Percentiles rank a stretch among this genome's conserved stretches.
These are phyloP conservation scores for Mya arenaria DNA, from an alignment of 1,140 invertebrate genomes.

Conservation along the genomic window DNA sequence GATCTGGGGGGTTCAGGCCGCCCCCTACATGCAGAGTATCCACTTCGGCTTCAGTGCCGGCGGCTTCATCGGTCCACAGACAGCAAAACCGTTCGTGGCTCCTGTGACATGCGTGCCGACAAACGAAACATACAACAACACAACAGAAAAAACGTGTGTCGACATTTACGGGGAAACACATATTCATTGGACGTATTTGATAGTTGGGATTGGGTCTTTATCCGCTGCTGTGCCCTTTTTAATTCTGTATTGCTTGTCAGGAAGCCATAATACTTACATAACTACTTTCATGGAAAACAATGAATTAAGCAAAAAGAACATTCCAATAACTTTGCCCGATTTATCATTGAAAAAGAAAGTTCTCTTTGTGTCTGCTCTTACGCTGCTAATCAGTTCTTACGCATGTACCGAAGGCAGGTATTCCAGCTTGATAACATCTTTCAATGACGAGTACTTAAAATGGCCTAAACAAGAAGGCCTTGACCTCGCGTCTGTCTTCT, in stretches of 20 bases:
- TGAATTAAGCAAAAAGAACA: not conserved
- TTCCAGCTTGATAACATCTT: conserved; percentile 58
- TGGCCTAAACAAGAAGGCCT: conserved; percentile 57
- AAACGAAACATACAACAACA: not conserved
- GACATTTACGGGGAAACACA: conserved; percentile 38
- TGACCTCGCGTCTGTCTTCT: conserved; percentile 59
- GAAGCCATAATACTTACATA: conserved; percentile 16
- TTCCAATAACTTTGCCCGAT: not conserved
- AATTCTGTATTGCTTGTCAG: not conserved
- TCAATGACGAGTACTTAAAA: conserved; percentile 54
- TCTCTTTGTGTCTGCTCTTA: conserved; percentile 5
- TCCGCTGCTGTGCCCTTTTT: conserved; percentile 40
- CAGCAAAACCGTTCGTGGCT: conserved; percentile 51
- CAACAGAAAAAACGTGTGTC: not conserved
- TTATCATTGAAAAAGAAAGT: not conserved
- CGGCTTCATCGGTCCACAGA: conserved; percentile 51
- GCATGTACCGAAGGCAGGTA: conserved; percentile 62
- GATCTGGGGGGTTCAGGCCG: conserved; percentile 80
- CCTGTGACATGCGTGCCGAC: conserved; percentile 1
- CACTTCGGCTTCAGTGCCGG: conserved; percentile 55
- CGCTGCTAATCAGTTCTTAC: conserved; percentile 52
- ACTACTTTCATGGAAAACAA: not conserved
- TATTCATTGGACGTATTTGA: conserved; percentile 35
- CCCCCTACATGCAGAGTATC: conserved; percentile 53
- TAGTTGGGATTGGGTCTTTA: not conserved